Percentiles rank a stretch among this genome's conserved stretches.
phyloP scores from a whole-genome alignment of 2,888 invertebrate species.

The Brachyptera risi region DNA sequence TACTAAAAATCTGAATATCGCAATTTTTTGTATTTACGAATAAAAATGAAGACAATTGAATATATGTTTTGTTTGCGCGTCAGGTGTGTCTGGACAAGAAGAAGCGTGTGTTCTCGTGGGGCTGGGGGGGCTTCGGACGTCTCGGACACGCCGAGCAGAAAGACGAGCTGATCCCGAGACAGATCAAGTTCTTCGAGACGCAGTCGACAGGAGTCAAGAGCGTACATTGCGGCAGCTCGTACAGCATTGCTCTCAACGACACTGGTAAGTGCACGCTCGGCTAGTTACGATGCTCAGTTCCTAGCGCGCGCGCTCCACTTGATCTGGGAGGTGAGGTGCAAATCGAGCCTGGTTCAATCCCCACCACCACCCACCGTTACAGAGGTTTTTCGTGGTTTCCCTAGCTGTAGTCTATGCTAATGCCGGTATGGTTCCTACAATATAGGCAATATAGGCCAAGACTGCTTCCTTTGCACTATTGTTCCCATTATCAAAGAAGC shows the following conservation, averaged over 20 bases:
- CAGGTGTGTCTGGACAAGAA: conserved; percentile 82
- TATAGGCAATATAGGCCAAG: no score
- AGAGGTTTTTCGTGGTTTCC: no score
- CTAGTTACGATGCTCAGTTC: no score
- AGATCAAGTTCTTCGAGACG: conserved; percentile 84
- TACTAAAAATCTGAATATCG: background rate
- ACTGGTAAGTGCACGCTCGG: no score
- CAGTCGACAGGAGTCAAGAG: conserved; percentile 78
- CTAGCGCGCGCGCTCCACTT: no score
- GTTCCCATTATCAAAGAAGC: no score
- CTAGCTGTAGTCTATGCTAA: no score
- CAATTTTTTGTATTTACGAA: background rate
- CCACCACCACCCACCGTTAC: no score
- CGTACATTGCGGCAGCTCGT: conserved; percentile 81
- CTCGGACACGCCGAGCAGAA: conserved; percentile 90
- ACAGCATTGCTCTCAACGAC: conserved; percentile 80
- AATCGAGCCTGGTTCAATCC: no score
- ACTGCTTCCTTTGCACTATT: no score
- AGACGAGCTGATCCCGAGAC: conserved; percentile 82
- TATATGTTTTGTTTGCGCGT: conserved; percentile 14
- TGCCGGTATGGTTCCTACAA: no score
- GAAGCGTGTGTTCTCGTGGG: conserved; percentile 90
- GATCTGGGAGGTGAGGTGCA: no score
- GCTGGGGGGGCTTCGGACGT: conserved; percentile 92
- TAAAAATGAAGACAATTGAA: background rate